Base-by-base conservation (phyloP, 2,797 vertebrate species). In the Gobio occitaniae region DNA sequence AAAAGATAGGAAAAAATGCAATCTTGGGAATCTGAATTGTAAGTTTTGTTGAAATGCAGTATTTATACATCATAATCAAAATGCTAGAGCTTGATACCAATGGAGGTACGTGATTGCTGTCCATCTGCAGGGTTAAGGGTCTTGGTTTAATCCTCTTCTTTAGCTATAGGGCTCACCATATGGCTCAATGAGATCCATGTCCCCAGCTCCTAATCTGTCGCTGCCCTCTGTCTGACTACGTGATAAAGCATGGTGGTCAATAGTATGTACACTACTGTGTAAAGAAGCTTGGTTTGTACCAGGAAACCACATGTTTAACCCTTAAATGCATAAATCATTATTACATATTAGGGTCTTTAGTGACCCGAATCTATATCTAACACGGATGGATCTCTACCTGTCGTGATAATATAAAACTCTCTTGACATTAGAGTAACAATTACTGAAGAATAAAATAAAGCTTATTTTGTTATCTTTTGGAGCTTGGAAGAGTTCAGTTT, bases 171-270 rank as follows among this genome's bases (percentile, higher is more conserved):
- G 92, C 75, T 69, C 32, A 75, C 93, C 93, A 93, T 94, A 94
- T 93, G 93, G 93, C 90, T 91, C 90, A 93, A 94, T 93, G 91
- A 93, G 93, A 94, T 94, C 91, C 92, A 95, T 94, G 93, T 92
- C 91, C 75, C 70, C 86, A 90, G 91, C 91, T 90, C 89, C 92
- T 94, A 94, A 95, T 94, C 94, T 94, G 90, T 85, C 82, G 80
- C 90, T 95, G 94, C 90, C 93, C 94, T 94, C 91, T 89, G 89
- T 87, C 82, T 93, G 93, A 94, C 94, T 78, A 50, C 12, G 0
- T 69, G 17, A 72, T 80, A 83, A 87, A 41, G 70, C 38, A 74
- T 70, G 41, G 83, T 61, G 83, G 68, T 85, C 77, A 68, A 92
- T 90, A 88, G 87, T 91, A 94, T 93, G 92, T 91, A 90, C 86